A percentile compares a stretch with the other conserved stretches of the same genome.
Evolutionary conservation across 2,113 vertebrate species (phyloP).

Genomic region (Gorsachius goisagi): DNA sequence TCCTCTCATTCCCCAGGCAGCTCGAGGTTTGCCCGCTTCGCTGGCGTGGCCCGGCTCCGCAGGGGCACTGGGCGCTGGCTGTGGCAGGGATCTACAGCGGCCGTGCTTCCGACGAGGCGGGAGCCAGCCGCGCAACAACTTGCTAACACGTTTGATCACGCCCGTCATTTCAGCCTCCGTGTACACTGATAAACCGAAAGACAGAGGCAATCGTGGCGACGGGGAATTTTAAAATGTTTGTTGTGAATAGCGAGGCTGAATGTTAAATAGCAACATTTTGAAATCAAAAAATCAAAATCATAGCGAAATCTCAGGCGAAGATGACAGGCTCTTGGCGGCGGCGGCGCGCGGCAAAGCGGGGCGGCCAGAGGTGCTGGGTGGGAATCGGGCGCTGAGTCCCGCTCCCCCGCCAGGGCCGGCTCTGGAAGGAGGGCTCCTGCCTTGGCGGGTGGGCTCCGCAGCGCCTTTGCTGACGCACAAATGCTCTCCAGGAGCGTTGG

Average conservation of each 20-base stretch:
- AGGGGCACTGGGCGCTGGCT: accelerated
- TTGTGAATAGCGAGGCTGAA: background rate
- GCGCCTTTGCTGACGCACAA: accelerated
- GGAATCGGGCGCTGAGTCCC: background rate
- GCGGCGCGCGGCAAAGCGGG: accelerated
- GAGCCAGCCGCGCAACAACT: background rate
- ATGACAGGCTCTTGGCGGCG: background rate
- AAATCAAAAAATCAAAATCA: too few species aligned
- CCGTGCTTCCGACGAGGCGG: background rate
- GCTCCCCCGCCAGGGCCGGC: background rate
- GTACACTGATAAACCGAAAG: background rate
- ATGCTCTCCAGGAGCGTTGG: accelerated
- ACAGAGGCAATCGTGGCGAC: background rate
- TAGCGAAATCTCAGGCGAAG: background rate
- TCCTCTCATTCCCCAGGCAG: background rate
- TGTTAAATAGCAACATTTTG: background rate
- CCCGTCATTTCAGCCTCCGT: background rate
- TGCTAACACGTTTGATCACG: background rate
- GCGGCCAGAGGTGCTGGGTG: background rate
- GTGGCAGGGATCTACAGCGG: background rate
- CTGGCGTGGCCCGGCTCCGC: accelerated
- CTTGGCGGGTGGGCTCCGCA: accelerated
- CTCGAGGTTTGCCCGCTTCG: accelerated
- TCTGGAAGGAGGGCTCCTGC: background rate
- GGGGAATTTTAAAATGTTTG: background rate